Conservation (phyloP, 2,888 invertebrate species). For the Trissolcus brochymenae region DNA sequence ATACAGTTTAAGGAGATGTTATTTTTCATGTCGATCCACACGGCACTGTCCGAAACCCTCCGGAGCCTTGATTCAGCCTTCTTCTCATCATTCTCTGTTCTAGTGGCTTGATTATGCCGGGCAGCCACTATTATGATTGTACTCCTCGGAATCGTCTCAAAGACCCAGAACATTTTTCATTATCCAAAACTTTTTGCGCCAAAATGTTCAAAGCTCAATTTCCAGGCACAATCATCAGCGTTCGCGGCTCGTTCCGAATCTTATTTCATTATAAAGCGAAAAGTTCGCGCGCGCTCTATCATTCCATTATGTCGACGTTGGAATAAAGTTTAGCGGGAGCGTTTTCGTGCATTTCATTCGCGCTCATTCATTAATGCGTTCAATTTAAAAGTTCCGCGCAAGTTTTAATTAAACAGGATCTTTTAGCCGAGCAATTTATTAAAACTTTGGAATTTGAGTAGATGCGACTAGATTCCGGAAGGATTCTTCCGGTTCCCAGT, state of each 20-base stretch:
- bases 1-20: constrained; percentile 63
- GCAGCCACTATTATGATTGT: constrained; percentile 15
- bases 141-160: constrained; percentile 13
- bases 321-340: constrained; percentile 53
- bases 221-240: constrained; percentile 51
- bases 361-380: constrained; percentile 60
- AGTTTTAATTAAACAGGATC: constrained; percentile 64
- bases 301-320: constrained; percentile 58
- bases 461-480: constrained; percentile 56
- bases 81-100: not conserved
- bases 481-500: constrained; percentile 38
- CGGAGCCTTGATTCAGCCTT: not conserved
- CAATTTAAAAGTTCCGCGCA: constrained; percentile 61
- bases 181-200: constrained; percentile 42
- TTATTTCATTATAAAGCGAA: constrained; percentile 57
- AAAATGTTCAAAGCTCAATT: constrained; percentile 57
- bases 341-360: constrained; percentile 58
- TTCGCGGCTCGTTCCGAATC: constrained; percentile 53
- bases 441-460: constrained; percentile 56
- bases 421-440: constrained; percentile 57
- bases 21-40: not conserved
- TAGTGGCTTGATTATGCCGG: constrained; percentile 5
- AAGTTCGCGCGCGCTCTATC: constrained; percentile 55
- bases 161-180: constrained; percentile 62
- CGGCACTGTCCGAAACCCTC: not conserved